Conservation (phyloP, 1,140 invertebrate species). For the Rhagoletis zephyria region DNA sequence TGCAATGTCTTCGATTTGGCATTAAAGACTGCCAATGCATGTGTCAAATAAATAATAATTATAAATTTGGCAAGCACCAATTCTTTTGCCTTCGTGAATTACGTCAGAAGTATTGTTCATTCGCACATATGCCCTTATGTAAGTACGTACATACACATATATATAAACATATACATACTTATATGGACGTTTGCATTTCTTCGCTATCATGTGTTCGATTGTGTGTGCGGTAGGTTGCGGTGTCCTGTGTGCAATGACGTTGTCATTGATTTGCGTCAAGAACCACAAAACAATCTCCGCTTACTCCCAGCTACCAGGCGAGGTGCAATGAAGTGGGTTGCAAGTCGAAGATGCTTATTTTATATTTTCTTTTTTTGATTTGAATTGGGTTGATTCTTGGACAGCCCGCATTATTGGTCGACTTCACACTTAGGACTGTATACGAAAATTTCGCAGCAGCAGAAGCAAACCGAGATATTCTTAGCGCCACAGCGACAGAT, state of each 20-base stretch:
- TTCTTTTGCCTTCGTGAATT: slow-evolving; percentile 1
- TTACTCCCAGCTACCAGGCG: slow-evolving; percentile 6
- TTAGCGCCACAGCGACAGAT: slow-evolving; percentile 25
- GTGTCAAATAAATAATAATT: slow-evolving; percentile 50
- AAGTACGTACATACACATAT: too few relatives aligned
- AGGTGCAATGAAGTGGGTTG: slow-evolving; percentile 31
- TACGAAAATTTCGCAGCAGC: neutral
- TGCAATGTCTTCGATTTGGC: slow-evolving; percentile 6
- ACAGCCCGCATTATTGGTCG: slow-evolving; percentile 8
- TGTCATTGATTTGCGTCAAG: slow-evolving; percentile 49
- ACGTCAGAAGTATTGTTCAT: neutral
- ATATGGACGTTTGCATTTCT: neutral
- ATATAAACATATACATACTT: too few relatives aligned
- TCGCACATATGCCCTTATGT: neutral
- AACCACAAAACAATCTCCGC: slow-evolving; percentile 36
- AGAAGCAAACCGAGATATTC: neutral
- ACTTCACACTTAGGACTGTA: neutral
- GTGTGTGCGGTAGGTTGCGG: neutral
- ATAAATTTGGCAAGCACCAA: slow-evolving; percentile 45
- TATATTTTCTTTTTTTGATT: neutral
- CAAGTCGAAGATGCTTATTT: neutral
- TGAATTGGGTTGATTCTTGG: neutral
- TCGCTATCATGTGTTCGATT: neutral
- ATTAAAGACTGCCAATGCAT: slow-evolving; percentile 18
- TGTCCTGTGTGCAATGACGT: slow-evolving; percentile 38